Evolutionary conservation across 2,888 invertebrate species (phyloP).

Genomic region (Nowickia ferox): DNA sequence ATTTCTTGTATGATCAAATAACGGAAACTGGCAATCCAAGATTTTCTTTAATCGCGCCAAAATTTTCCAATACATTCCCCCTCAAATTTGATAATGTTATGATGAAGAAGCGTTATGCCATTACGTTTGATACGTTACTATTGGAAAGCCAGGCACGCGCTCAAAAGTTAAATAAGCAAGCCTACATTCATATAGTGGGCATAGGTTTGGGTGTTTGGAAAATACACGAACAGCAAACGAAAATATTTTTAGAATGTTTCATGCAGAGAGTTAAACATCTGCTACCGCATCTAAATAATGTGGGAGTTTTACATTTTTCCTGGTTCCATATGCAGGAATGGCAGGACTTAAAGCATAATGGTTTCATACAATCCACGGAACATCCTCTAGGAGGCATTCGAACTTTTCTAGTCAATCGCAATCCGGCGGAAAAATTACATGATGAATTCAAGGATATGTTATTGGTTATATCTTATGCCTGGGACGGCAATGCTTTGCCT

Average conservation of each 20-base stretch:
- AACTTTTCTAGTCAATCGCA: slow-evolving; percentile 83
- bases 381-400: slow-evolving; percentile 82
- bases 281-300: slow-evolving; percentile 83
- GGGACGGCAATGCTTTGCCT: slow-evolving; percentile 88
- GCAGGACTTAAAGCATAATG: slow-evolving; percentile 83
- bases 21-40: slow-evolving; percentile 56
- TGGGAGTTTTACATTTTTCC: slow-evolving; percentile 86
- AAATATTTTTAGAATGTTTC: slow-evolving; percentile 86
- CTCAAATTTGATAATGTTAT: slow-evolving; percentile 74
- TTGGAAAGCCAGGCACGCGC: slow-evolving; percentile 86
- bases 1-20: slow-evolving; percentile 69
- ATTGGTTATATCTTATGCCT: slow-evolving; percentile 87
- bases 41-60: slow-evolving; percentile 50
- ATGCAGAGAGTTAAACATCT: slow-evolving; percentile 84
- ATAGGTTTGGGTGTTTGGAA: slow-evolving; percentile 87
- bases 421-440: slow-evolving; percentile 84
- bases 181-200: slow-evolving; percentile 86
- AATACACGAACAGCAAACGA: slow-evolving; percentile 85
- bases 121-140: slow-evolving; percentile 85
- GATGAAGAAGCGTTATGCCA: slow-evolving; percentile 81
- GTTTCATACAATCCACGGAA: slow-evolving; percentile 72
- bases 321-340: slow-evolving; percentile 84
- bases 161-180: slow-evolving; percentile 83
- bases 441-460: slow-evolving; percentile 82
- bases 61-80: slow-evolving; percentile 9